These are phyloP conservation scores for Vannuccia rotundouncinata DNA, from an alignment of 2,888 invertebrate species.

Conservation along the genomic window DNA sequence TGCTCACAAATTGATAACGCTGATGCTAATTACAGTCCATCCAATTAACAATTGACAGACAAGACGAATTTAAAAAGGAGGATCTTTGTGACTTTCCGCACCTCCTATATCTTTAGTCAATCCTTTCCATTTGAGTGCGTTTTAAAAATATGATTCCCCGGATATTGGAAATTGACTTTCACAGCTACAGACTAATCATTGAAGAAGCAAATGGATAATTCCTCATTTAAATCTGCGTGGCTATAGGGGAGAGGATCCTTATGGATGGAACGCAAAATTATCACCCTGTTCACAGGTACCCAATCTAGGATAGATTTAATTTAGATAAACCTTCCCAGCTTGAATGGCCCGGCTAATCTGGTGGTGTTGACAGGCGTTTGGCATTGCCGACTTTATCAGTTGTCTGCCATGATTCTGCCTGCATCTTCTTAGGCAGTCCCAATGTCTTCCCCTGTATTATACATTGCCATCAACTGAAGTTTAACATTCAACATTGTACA, in stretches of 20 bases:
- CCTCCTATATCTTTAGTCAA: too few relatives aligned
- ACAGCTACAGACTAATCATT: too few relatives aligned
- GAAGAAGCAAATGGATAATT: too few relatives aligned
- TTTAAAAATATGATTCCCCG: too few relatives aligned
- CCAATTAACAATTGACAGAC: not conserved
- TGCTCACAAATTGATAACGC: not conserved
- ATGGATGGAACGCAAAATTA: not conserved
- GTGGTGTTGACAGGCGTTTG: not conserved
- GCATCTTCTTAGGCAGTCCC: too few relatives aligned
- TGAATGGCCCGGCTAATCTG: not conserved
- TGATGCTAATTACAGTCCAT: not conserved
- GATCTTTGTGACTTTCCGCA: not conserved
- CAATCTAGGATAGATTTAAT: not conserved
- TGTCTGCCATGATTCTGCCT: not conserved
- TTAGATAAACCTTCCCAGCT: not conserved
- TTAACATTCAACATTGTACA: not conserved
- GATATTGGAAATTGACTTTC: too few relatives aligned
- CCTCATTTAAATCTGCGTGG: too few relatives aligned
- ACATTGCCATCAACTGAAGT: too few relatives aligned
- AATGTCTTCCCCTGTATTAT: too few relatives aligned
- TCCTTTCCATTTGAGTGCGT: too few relatives aligned
- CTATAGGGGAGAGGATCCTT: not conserved
- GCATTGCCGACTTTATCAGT: conserved; percentile 19
- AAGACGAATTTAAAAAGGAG: not conserved
- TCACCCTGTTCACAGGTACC: not conserved